These are phyloP conservation scores for Reticulitermes speratus DNA, from an alignment of 1,140 invertebrate genomes.

Conservation along the genomic window DNA sequence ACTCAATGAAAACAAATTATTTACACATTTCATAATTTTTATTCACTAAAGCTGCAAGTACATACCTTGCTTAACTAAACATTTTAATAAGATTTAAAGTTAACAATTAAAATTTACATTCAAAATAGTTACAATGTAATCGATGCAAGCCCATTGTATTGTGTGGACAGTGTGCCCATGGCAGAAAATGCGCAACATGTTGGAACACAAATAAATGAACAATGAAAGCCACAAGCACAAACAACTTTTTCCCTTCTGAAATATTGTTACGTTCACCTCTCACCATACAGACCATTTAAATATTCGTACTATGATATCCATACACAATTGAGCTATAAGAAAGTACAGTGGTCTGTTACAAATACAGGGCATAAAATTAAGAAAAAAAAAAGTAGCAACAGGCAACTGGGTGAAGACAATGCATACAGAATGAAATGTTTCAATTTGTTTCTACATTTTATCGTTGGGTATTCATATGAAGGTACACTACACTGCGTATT, in stretches of 20 bases:
- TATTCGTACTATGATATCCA: neutral
- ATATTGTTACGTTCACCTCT: neutral
- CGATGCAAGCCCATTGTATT: conserved; percentile 7
- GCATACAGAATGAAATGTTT: neutral
- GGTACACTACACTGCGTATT: neutral
- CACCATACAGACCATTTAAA: neutral
- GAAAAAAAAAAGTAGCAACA: neutral
- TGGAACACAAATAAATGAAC: neutral
- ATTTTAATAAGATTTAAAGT: conserved; percentile 5
- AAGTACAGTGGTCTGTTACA: neutral
- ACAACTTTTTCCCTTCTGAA: neutral
- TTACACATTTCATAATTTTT: neutral
- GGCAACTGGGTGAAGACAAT: neutral
- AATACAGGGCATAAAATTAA: neutral
- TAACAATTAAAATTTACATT: conserved; percentile 20
- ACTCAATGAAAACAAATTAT: neutral
- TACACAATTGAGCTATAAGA: neutral
- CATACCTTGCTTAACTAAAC: conserved; percentile 8
- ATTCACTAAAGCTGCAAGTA: conserved; percentile 15
- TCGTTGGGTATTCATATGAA: neutral
- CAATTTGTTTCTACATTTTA: neutral
- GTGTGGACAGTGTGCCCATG: neutral
- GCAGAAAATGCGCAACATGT: neutral
- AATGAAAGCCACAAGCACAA: neutral
- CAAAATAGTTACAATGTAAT: conserved; percentile 18